These are phyloP conservation scores for Vidua chalybeata DNA, from an alignment of 2,113 vertebrate species.

Conservation along the genomic window DNA sequence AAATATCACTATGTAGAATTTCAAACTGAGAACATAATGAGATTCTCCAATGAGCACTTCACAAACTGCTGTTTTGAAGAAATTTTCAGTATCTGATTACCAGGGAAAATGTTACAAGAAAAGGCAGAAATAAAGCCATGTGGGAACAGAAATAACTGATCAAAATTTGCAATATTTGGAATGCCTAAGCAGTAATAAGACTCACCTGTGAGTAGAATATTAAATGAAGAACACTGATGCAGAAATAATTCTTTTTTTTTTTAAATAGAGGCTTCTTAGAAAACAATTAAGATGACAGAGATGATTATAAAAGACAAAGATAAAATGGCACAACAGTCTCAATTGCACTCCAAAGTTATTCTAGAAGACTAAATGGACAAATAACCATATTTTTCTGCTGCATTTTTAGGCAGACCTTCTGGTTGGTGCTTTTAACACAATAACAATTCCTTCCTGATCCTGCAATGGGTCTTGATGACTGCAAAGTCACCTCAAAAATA, in stretches of 20 bases:
- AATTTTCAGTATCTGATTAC: not conserved
- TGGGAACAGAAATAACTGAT: not conserved
- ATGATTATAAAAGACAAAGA: not conserved
- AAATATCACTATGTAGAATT: not conserved
- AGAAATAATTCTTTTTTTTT: not conserved
- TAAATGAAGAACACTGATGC: not conserved
- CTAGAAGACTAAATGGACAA: not conserved
- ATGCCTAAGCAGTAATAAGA: not conserved
- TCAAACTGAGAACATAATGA: not conserved
- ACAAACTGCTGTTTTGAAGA: not conserved
- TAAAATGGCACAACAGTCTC: not conserved
- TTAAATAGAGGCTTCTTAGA: not conserved
- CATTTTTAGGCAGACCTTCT: not conserved
- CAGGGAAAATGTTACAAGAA: not conserved
- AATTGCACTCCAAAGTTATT: not conserved
- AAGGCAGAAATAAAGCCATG: not conserved
- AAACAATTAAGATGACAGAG: not conserved
- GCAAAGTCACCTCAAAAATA: not conserved
- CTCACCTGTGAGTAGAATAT: not conserved
- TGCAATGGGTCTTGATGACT: not conserved
- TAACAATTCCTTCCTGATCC: not conserved
- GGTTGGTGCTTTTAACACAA: rapidly evolving
- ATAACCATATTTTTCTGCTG: not conserved
- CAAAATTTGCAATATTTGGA: not conserved
- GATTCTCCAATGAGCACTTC: not conserved